Percentiles rank a stretch among this genome's conserved stretches.
Evolutionary conservation across 2,888 invertebrate species (phyloP).

Genomic region (Caenorhabditis becei): DNA sequence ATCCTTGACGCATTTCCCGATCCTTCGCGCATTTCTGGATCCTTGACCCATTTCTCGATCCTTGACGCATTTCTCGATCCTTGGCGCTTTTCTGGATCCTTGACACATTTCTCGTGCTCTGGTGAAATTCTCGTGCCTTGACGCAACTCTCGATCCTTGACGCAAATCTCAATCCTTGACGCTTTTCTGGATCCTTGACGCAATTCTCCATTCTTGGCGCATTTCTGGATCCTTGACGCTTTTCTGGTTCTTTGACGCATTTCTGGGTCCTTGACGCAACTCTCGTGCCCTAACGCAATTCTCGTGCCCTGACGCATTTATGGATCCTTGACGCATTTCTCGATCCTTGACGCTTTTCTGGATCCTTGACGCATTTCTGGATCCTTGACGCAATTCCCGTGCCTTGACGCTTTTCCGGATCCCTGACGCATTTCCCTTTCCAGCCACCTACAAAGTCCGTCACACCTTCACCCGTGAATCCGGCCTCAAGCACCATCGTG

Average conservation of each 20-base stretch:
- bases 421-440: neutral
- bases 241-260: neutral
- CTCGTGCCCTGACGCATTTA: constrained; percentile 13
- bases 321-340: constrained; percentile 15
- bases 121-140: constrained; percentile 37
- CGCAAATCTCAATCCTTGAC: too few relatives aligned
- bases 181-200: neutral
- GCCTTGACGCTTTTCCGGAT: neutral
- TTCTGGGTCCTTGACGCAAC: too few relatives aligned
- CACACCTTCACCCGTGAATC: constrained; percentile 5
- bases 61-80: neutral
- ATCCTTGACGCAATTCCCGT: too few relatives aligned
- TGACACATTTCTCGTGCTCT: neutral
- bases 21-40: neutral
- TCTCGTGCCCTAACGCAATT: neutral
- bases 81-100: neutral
- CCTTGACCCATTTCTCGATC: neutral
- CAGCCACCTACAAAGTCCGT: constrained; percentile 58
- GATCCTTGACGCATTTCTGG: neutral
- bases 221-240: too few relatives aligned
- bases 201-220: too few relatives aligned
- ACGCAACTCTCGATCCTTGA: neutral
- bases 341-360: neutral
- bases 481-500: constrained; percentile 21
- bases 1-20: too few relatives aligned